Percentiles rank a stretch among this genome's conserved stretches.
These are phyloP conservation scores for Drosophila trapezifrons DNA, from an alignment of 1,140 invertebrate species.

Conservation along the genomic window DNA sequence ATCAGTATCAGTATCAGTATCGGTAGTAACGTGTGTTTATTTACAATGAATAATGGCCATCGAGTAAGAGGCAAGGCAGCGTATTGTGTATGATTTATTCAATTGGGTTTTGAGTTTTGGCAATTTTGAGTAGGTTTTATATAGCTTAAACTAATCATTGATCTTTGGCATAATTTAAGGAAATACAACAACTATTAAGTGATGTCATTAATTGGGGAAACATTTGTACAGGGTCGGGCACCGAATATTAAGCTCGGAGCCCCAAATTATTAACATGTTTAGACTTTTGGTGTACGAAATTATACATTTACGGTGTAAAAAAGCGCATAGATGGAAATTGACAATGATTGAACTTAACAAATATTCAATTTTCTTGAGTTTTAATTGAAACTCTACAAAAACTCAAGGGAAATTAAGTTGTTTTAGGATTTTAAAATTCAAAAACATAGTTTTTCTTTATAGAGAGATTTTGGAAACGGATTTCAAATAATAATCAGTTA, in stretches of 20 bases:
- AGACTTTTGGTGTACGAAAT: neutral
- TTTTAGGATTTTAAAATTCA: too few species aligned
- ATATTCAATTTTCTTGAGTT: neutral
- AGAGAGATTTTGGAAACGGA: too few species aligned
- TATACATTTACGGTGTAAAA: neutral
- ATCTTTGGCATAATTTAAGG: neutral
- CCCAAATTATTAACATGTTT: neutral
- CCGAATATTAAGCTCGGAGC: neutral
- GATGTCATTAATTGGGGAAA: neutral
- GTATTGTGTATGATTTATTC: slow-evolving; percentile 47
- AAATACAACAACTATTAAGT: neutral
- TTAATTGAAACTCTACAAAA: too few species aligned
- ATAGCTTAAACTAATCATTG: slow-evolving; percentile 7
- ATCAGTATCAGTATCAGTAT: neutral
- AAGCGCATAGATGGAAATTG: neutral
- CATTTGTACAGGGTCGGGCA: neutral
- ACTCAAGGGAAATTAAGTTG: too few species aligned
- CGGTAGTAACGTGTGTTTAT: slow-evolving; percentile 3
- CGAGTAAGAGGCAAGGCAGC: slow-evolving; percentile 73
- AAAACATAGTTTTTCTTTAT: too few species aligned
- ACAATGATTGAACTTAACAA: neutral
- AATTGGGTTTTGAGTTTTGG: slow-evolving; percentile 15
- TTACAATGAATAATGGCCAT: slow-evolving; percentile 25
- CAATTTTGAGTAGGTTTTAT: neutral
- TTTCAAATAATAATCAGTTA: too few species aligned